These are phyloP conservation scores for Brachymystax lenok DNA, from an alignment of 2,797 vertebrate genomes.

Conservation along the genomic window DNA sequence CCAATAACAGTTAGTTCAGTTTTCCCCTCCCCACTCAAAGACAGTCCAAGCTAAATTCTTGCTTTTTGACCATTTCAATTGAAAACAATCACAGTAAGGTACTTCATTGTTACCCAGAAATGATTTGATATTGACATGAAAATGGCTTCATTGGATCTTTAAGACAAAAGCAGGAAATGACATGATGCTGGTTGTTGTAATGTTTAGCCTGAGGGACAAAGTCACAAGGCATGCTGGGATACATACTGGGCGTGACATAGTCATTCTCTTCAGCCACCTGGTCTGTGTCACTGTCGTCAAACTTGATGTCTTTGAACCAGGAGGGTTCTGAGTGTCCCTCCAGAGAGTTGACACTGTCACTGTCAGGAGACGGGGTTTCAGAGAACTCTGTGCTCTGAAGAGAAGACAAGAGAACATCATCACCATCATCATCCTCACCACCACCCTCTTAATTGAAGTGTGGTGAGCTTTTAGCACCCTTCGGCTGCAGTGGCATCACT, in stretches of 20 bases:
- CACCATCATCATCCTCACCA: background rate
- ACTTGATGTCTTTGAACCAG: slow-evolving; percentile 99
- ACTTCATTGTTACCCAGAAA: too few species aligned
- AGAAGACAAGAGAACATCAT: background rate
- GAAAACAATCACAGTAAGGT: too few species aligned
- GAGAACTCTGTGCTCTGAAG: slow-evolving; percentile 93
- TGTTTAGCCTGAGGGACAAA: background rate
- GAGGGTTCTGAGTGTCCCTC: slow-evolving; percentile 98
- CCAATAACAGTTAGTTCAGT: too few species aligned
- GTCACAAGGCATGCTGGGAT: background rate
- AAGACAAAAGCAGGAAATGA: background rate
- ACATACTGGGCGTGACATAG: slow-evolving; percentile 84
- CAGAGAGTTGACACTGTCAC: slow-evolving; percentile 94
- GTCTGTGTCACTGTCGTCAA: slow-evolving; percentile 97
- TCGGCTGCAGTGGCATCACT: too few species aligned
- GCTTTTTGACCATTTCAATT: too few species aligned
- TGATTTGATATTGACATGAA: too few species aligned
- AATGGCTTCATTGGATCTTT: too few species aligned
- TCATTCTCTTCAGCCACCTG: slow-evolving; percentile 92
- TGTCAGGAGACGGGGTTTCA: slow-evolving; percentile 96
- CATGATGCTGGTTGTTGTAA: background rate
- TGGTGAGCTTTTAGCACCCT: too few species aligned
- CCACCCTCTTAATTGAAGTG: background rate
- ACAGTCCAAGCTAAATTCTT: too few species aligned
- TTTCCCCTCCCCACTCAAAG: too few species aligned